phyloP scores from a whole-genome alignment of 2,888 invertebrate species.

The Invenusta paracnida region DNA sequence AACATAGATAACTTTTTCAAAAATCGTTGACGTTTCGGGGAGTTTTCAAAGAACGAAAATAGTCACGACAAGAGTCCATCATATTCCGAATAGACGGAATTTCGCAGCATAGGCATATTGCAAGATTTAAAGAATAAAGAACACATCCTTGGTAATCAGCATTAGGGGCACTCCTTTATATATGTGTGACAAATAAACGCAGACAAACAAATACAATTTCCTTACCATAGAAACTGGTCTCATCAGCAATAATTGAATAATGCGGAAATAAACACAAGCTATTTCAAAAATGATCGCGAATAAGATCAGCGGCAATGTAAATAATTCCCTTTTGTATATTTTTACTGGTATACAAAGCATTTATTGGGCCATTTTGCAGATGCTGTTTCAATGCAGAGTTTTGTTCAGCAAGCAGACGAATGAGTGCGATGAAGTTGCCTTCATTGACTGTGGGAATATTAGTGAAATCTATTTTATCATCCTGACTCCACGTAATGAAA shows the following conservation, averaged over 20 bases:
- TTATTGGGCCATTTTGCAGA: no score
- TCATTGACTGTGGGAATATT: background rate
- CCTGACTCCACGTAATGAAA: background rate
- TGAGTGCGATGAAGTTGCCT: constrained; percentile 13
- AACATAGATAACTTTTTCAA: constrained; percentile 17
- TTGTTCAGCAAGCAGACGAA: constrained; percentile 6
- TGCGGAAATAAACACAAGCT: background rate
- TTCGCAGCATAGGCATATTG: background rate
- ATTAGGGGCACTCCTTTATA: background rate
- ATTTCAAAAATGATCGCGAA: background rate
- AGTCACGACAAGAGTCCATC: constrained; percentile 15
- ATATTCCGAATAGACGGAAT: constrained; percentile 13
- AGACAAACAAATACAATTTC: background rate
- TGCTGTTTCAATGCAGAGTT: background rate
- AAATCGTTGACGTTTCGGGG: constrained; percentile 18
- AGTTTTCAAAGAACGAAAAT: constrained; percentile 21
- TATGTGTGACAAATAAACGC: background rate
- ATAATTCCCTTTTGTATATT: background rate
- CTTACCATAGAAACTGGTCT: background rate
- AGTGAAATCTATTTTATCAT: background rate
- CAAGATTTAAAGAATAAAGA: constrained; percentile 11
- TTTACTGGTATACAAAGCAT: no score
- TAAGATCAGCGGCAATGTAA: background rate
- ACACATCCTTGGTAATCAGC: constrained; percentile 19
- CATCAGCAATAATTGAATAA: background rate